Conservation (phyloP, 2,797 vertebrate genomes). For the Epinephelus coioides region DNA sequence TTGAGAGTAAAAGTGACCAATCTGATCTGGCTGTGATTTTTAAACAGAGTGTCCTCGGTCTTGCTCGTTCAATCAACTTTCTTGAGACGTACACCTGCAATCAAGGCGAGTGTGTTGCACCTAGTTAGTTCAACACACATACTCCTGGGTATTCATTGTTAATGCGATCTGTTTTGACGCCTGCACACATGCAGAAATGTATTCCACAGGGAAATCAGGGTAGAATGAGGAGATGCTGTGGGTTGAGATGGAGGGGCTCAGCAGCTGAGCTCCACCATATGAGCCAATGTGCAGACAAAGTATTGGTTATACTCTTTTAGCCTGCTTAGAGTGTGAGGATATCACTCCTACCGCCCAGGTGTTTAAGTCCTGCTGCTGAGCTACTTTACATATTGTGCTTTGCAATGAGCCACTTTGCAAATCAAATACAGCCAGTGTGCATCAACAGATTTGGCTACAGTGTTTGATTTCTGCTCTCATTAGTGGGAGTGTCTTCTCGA, state of each 20-base stretch:
- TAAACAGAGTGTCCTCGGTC: background rate
- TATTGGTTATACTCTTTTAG: background rate
- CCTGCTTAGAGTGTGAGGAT: background rate
- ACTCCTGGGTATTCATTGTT: constrained; percentile 45
- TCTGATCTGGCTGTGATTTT: background rate
- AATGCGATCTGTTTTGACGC: constrained; percentile 49
- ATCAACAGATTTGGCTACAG: constrained; percentile 63
- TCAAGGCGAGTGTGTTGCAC: background rate
- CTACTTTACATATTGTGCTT: constrained; percentile 71
- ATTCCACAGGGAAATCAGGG: constrained; percentile 68
- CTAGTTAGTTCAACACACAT: constrained; percentile 21
- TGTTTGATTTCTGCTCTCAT: constrained; percentile 64
- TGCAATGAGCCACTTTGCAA: constrained; percentile 76
- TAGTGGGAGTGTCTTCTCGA: constrained; percentile 58
- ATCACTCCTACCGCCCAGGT: constrained; percentile 15
- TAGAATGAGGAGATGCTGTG: constrained; percentile 22
- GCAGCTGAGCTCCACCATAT: constrained; percentile 29
- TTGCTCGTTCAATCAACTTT: background rate
- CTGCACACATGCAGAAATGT: constrained; percentile 40
- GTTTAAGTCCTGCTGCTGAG: constrained; percentile 8
- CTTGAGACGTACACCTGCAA: constrained; percentile 1
- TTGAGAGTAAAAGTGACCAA: background rate
- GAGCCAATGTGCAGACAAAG: constrained; percentile 24
- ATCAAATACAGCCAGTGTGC: constrained; percentile 69
- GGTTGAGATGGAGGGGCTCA: constrained; percentile 6